Evolutionary conservation across 2,888 invertebrate species (phyloP).

Genomic region (Lucinisca nassula): DNA sequence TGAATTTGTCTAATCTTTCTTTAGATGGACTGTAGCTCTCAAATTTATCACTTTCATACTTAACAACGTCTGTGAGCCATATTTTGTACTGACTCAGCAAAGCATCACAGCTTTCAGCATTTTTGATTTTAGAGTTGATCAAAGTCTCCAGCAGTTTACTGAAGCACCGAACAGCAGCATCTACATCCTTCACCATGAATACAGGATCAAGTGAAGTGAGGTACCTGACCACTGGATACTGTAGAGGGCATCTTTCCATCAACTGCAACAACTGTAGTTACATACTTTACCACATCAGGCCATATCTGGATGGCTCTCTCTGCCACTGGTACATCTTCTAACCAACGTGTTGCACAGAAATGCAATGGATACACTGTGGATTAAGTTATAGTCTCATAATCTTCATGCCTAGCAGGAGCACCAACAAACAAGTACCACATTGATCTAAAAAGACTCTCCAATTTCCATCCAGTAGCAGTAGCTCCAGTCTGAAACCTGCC

Average conservation of each 20-base stretch:
- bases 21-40: neutral
- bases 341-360: conserved; percentile 63
- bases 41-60: neutral
- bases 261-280: too few species aligned
- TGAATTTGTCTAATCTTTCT: neutral
- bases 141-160: conserved; percentile 19
- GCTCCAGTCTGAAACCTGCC: neutral
- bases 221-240: conserved; percentile 31
- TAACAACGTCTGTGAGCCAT: neutral
- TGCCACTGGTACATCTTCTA: conserved; percentile 54
- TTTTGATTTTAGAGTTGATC: neutral
- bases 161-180: neutral
- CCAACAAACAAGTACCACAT: too few species aligned
- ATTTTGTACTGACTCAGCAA: neutral
- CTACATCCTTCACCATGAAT: conserved; percentile 11
- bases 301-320: too few species aligned
- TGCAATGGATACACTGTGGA: conserved; percentile 73
- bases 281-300: neutral
- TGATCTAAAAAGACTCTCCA: too few species aligned
- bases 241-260: conserved; percentile 30
- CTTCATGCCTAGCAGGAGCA: too few species aligned
- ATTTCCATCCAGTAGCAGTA: too few species aligned
- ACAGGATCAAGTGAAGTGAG: conserved; percentile 13
- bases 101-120: conserved; percentile 19
- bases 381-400: neutral